A percentile compares a stretch with the other conserved stretches of the same genome.
Conservation (phyloP, 2,797 vertebrate genomes). For the Allobates femoralis region DNA sequence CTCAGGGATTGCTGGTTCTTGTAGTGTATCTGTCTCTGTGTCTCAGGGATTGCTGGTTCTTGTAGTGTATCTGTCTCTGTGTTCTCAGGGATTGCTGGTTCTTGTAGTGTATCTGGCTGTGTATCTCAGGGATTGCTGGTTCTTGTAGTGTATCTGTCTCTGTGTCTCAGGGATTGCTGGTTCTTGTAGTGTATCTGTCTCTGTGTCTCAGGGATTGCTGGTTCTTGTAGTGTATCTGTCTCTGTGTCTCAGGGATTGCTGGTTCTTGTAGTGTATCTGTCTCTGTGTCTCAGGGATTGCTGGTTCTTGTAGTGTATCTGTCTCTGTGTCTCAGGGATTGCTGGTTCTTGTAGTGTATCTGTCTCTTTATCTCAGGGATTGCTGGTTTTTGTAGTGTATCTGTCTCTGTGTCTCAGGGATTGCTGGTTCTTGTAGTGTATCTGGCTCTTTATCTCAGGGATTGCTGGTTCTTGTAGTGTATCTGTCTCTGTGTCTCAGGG, state of each 20-base stretch:
- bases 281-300: too few species aligned
- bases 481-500: too few species aligned
- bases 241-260: neutral
- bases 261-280: neutral
- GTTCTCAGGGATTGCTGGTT: too few species aligned
- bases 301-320: neutral
- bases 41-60: too few species aligned
- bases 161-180: too few species aligned
- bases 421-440: neutral
- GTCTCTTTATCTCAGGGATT: too few species aligned
- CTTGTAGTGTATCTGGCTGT: neutral
- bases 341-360: neutral
- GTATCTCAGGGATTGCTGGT: neutral
- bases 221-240: neutral
- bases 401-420: too few species aligned
- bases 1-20: neutral
- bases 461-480: neutral
- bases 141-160: too few species aligned
- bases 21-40: too few species aligned
- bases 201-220: too few species aligned
- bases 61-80: neutral
- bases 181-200: neutral
- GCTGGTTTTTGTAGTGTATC: neutral
- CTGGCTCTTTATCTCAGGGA: too few species aligned
- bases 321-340: too few species aligned